Percentiles rank a stretch among this genome's conserved stretches.
Evolutionary conservation across 2,113 vertebrate genomes (phyloP).

Genomic region (Catharus fuscescens): DNA sequence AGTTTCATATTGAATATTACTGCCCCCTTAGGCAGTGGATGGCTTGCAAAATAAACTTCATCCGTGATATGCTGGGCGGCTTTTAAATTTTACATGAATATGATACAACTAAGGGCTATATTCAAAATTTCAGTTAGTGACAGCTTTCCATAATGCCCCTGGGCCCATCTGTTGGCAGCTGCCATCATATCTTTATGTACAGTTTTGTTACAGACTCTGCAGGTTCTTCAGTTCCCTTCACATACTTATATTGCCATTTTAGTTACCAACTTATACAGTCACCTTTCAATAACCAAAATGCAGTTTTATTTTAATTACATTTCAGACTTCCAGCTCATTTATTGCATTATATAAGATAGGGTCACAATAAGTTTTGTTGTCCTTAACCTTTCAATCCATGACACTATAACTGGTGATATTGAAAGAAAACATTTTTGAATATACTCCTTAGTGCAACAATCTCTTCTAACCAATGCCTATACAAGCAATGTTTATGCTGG

Average conservation of each 20-base stretch:
- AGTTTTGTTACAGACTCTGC: not conserved
- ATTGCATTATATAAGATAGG: not conserved
- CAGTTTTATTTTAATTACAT: conserved; percentile 50
- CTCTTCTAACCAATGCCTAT: conserved; percentile 83
- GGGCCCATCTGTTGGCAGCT: not conserved
- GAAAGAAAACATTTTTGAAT: conserved; percentile 74
- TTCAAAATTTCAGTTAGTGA: conserved; percentile 69
- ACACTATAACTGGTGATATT: conserved; percentile 51
- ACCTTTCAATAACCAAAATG: conserved; percentile 53
- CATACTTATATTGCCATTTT: conserved; percentile 34
- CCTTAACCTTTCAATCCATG: conserved; percentile 44
- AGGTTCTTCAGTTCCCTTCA: conserved; percentile 28
- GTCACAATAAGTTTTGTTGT: conserved; percentile 27
- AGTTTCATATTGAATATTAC: conserved; percentile 98
- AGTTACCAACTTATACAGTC: conserved; percentile 5
- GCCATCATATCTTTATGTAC: conserved; percentile 10
- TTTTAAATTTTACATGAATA: conserved; percentile 75
- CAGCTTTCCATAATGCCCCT: conserved; percentile 44
- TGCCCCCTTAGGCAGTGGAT: conserved; percentile 95
- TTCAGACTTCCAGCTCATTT: conserved; percentile 22
- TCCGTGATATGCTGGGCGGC: conserved; percentile 85
- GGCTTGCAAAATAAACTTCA: conserved; percentile 86
- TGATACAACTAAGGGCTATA: conserved; percentile 78
- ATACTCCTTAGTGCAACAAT: conserved; percentile 78
- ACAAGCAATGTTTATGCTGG: conserved; percentile 84